Base-by-base conservation (phyloP, 2,797 vertebrate genomes). In the Limosa lapponica region DNA sequence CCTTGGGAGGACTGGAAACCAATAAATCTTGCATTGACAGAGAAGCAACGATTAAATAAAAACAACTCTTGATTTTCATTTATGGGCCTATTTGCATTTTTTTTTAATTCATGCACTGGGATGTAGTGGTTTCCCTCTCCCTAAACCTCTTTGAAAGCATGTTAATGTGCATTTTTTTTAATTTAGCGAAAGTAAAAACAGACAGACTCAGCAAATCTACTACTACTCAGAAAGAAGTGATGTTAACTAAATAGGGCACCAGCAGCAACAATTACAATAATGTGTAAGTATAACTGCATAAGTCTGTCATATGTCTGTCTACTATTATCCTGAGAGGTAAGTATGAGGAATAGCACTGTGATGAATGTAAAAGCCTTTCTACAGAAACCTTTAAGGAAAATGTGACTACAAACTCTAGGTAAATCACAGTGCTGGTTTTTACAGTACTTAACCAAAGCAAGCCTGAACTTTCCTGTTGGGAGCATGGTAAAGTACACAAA, bases 91-190 rank as follows among this genome's bases (percentile, higher is more conserved):
- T 89, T 87, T 89, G 71, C 58, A 66, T 91, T 82, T 91, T 85
- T 59, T 87, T 91, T 79, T 16, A 93, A 92, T 92, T 92, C 82
- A 86, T 80, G 65, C 69, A 78, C 20, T 94, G 86, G 73, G 95
- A 91, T 70, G 34, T 36, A 80, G 82, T 44, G 90, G 61, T 81
- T 92, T 96, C 41, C n/a, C 48, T 85, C 61, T 75, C 64, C 36
- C 57, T 81, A 69, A 61, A 71, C 48, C 61, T 80, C 84, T 96
- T 83, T 87, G 73, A 93, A 91, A 86, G 25, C 72, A 91, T 69
- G 39, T 32, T 95, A 75, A 77, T 83, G 16, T 73, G 19, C 24
- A 74, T 79, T 43, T 67, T 74, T 82, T 94, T 90, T 65, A 73
- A 90, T 87, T 93, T 79, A 91, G 73, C 54, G 67, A 73, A 93